Percentiles rank a stretch among this genome's conserved stretches.
Conservation (phyloP, 2,888 invertebrate species). For the Bombylius major region DNA sequence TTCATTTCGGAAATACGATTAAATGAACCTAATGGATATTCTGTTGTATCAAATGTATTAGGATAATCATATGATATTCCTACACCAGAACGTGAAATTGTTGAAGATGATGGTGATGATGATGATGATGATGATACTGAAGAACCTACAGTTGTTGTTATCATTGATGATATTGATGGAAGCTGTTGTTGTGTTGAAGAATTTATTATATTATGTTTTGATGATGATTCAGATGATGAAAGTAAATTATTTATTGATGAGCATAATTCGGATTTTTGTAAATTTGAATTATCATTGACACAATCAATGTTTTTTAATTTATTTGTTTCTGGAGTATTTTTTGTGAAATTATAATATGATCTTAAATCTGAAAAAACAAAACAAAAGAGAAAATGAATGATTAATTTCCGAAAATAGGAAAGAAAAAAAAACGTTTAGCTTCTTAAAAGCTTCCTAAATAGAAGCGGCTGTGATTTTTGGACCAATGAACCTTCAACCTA, state of each 20-base stretch:
- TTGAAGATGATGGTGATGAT: conserved; percentile 7
- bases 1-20: conserved; percentile 30
- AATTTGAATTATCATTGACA: background rate
- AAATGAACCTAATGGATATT: conserved; percentile 17
- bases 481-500: no score
- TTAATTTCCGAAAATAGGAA: no score
- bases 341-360: conserved; percentile 21
- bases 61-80: background rate
- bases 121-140: background rate
- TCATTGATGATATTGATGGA: background rate
- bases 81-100: background rate
- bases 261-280: background rate
- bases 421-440: no score
- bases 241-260: background rate
- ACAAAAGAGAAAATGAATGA: no score
- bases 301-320: background rate
- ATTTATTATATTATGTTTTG: background rate
- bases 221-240: background rate
- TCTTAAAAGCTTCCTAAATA: no score
- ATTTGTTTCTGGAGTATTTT: conserved; percentile 12
- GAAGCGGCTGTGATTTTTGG: no score
- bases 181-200: background rate
- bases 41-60: background rate
- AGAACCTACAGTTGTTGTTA: conserved; percentile 1
- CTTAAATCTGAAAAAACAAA: conserved; percentile 20